phyloP scores from a whole-genome alignment of 1,140 invertebrate species.

The Teleogryllus occipitalis region DNA sequence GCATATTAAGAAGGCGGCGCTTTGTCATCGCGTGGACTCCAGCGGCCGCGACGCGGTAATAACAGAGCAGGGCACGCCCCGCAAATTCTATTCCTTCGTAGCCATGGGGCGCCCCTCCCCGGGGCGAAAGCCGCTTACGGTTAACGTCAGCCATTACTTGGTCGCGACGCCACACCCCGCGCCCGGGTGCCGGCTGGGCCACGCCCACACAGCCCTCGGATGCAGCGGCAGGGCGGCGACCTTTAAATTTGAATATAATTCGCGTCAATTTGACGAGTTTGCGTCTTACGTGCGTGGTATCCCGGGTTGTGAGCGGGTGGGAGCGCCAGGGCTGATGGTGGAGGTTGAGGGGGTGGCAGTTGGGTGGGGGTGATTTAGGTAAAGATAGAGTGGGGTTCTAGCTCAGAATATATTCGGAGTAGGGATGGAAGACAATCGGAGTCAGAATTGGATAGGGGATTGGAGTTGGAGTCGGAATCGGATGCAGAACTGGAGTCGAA shows the following conservation, averaged over 20 bases:
- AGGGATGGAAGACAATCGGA: no score
- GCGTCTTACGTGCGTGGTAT: not conserved
- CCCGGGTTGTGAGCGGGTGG: no score
- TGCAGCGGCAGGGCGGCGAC: not conserved
- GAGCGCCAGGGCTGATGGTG: no score
- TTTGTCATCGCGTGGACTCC: not conserved
- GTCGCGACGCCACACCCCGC: not conserved
- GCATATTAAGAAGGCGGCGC: not conserved
- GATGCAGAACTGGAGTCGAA: no score
- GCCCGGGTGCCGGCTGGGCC: not conserved
- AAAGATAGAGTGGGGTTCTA: no score
- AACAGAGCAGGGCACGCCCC: not conserved
- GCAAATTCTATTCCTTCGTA: not conserved
- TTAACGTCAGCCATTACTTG: not conserved
- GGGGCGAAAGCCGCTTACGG: not conserved
- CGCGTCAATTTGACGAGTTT: not conserved
- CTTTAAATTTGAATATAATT: slow-evolving; percentile 6
- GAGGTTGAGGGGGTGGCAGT: no score
- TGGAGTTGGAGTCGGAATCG: no score
- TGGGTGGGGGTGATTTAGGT: no score
- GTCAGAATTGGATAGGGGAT: no score
- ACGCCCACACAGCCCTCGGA: no score
- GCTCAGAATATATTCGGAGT: no score
- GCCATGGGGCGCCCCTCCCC: no score
- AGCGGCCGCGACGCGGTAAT: not conserved